A percentile compares a stretch with the other conserved stretches of the same genome.
Evolutionary conservation across 2,888 invertebrate genomes (phyloP).

Genomic region (Stenodema calcarata): DNA sequence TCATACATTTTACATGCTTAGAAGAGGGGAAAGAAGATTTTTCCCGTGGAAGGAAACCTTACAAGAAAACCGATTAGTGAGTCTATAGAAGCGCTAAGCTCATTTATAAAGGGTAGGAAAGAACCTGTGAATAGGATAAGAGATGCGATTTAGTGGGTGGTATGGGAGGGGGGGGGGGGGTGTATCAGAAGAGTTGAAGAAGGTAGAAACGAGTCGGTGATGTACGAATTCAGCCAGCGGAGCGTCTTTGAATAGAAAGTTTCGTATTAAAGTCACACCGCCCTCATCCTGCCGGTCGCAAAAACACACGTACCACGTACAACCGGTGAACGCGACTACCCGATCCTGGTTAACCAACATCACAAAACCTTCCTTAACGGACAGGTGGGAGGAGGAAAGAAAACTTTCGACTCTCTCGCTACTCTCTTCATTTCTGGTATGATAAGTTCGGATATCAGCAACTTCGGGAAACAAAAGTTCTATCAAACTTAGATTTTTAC

Average conservation of each 20-base stretch:
- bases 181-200: background rate
- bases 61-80: background rate
- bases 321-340: background rate
- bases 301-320: background rate
- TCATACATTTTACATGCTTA: background rate
- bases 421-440: too few species aligned
- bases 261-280: background rate
- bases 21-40: background rate
- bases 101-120: background rate
- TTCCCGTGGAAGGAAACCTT: background rate
- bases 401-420: too few species aligned
- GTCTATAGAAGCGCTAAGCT: background rate
- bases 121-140: background rate
- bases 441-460: too few species aligned
- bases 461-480: too few species aligned
- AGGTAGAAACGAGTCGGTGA: background rate
- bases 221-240: background rate
- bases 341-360: background rate
- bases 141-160: too few species aligned
- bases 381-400: too few species aligned
- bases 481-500: too few species aligned
- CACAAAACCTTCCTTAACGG: background rate
- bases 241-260: background rate
- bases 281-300: background rate
- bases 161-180: background rate